Evolutionary conservation across 2,113 vertebrate genomes (phyloP), one percentile per base, ranked within the genome.

Genomic region (Bufo bufo): DNA sequence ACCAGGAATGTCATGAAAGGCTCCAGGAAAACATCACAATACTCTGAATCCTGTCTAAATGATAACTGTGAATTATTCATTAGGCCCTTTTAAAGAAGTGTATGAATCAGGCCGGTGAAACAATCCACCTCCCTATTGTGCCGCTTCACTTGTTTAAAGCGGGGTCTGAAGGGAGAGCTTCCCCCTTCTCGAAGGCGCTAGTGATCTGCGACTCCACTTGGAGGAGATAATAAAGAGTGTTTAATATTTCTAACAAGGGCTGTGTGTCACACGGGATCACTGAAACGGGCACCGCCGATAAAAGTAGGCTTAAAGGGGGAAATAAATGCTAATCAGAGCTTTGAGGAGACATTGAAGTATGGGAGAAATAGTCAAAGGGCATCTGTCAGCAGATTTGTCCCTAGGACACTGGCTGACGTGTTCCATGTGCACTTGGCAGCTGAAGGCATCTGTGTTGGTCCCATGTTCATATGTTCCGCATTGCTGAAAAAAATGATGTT

Each of bases 51-150:
- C 81, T 65, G 81, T 84, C 87, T 88, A 84, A 89, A 94, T 94
- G 95, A 97, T 96, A 96, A 97, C 95, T 95, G 93, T 97, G 97
- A 97, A 97, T 97, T 96, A 97, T 97, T 97, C 96, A 97, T 96
- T 91, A 96, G 95, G 93, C 92, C 90, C 89, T 92, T 33, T 95
- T 94, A 96, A 92, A 96, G 93, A 94, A 94, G 91, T 92, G 93
- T 93, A 93, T 95, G 95, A 95, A 97, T 95, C 95, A 92, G 90
- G 92, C 93, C 91, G 91, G 90, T 87, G 93, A 96, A 94, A 96
- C 96, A 95, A 93, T 91, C 85, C 14, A 94, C 82, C 69, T 63
- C 81, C 82, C 81, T 78, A 56, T 84, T 89, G 87, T 89, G 72
- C 93, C 93, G 91, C 86, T 90, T 14, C 3, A 90, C 87, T 92